phyloP scores from a whole-genome alignment of 2,113 vertebrate genomes.

The Oncorhynchus nerka region DNA sequence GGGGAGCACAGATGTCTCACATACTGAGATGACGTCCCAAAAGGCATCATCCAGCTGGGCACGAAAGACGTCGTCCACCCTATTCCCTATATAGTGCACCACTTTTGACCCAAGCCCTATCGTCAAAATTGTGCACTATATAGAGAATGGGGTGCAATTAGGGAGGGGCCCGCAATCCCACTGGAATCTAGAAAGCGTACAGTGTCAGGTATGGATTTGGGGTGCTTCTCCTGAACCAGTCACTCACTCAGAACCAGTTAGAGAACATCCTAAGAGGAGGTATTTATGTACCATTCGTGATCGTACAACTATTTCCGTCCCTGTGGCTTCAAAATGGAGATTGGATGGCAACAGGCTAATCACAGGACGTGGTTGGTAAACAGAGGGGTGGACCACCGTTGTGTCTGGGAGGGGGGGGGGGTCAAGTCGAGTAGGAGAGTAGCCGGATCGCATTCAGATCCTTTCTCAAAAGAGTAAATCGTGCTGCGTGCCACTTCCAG shows the following conservation, averaged over 20 bases:
- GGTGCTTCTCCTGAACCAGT: not conserved
- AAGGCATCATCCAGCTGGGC: too few relatives aligned
- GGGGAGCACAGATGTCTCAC: conserved; percentile 42
- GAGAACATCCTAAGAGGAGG: not conserved
- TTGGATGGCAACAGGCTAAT: conserved; percentile 60
- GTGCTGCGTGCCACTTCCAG: conserved; percentile 44
- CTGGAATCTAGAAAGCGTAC: too few relatives aligned
- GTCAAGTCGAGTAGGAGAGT: not conserved
- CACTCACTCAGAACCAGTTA: not conserved
- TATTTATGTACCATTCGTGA: conserved; percentile 31
- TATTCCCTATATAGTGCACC: too few relatives aligned
- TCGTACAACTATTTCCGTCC: conserved; percentile 61
- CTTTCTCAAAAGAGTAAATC: conserved; percentile 17
- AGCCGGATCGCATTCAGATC: not conserved
- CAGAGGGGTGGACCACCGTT: conserved; percentile 46
- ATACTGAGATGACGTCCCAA: not conserved
- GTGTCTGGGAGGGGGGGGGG: conserved; percentile 6
- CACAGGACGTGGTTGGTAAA: conserved; percentile 65
- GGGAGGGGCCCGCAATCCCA: not conserved
- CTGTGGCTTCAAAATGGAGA: conserved; percentile 39
- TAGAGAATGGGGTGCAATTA: not conserved
- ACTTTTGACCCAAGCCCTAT: conserved; percentile 1
- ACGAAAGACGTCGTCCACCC: too few relatives aligned
- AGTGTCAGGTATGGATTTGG: not conserved
- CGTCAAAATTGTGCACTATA: too few relatives aligned